Base-by-base conservation (phyloP, 2,888 invertebrate genomes). In the Taenaris catops region DNA sequence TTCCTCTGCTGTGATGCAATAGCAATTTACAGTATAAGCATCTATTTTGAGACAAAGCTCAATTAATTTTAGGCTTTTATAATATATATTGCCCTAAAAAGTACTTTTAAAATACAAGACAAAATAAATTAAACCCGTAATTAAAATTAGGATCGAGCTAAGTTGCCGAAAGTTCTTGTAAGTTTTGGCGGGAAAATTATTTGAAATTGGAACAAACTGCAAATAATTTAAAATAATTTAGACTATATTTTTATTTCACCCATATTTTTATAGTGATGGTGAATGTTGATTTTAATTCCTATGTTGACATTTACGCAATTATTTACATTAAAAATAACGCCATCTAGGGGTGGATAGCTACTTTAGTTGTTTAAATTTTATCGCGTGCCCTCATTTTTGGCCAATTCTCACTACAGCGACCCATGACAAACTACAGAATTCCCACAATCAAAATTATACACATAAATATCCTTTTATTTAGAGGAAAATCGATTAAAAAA, bases 1-100 rank as follows among this genome's bases (percentile, higher is more conserved):
- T 86, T 86, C 86, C 86, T 84, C 63, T 60, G 78, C 59, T 83
- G 79, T 86, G 86, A 86, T 84, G 86, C 86, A 86, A 84, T 70
- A 73, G 59, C 58, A 68, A 74, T 79, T 73, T 71, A 72, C 72
- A 64, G 76, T 79, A 57, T 55, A 56, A 49, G 51, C 62, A 65
- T 72, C 71, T 78, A 78, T 81, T 81, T 79, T 70, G 61, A 83
- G 79, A 78, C 67, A 78, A 78, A 73, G 65, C 65, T 67, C 51
- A 48, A 58, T 64, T 68, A 69, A 67, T 67, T 67, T 63, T 62
- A 61, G 53, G 42, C 42, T 54, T 54, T 53, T 53, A 45, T 51
- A 27, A 37, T 51, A n/a, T n/a, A n/a, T n/a, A n/a, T n/a, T 31
- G 18, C 27, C 16, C 16, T 18, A 8, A 27, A n/a, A n/a, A n/a